phyloP scores from a whole-genome alignment of 2,888 invertebrate species.

The Cataglyphis rosenhaueri region DNA sequence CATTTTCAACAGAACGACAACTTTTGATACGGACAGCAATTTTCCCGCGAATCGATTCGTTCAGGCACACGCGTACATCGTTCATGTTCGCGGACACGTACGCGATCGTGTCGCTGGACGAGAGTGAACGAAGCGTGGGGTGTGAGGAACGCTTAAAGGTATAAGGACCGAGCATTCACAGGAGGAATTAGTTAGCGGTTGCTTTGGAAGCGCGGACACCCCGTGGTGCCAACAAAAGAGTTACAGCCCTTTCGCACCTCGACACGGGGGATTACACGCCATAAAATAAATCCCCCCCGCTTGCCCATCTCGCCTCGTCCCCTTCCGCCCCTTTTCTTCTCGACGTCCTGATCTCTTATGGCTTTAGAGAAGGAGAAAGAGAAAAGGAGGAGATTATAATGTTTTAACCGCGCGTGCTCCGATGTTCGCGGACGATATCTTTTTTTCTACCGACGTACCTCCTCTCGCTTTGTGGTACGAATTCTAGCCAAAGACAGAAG shows the following conservation, averaged over 20 bases:
- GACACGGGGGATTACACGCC: conserved; percentile 83
- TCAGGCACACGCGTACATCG: conserved; percentile 10
- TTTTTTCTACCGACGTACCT: conserved; percentile 37
- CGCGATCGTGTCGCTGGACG: conserved; percentile 28
- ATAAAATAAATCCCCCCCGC: conserved; percentile 82
- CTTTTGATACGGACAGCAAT: conserved; percentile 4
- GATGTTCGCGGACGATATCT: conserved; percentile 62
- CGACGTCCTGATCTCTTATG: conserved; percentile 65
- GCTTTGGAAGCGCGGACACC: conserved; percentile 80
- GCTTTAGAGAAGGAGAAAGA: conserved; percentile 50
- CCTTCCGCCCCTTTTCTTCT: conserved; percentile 1
- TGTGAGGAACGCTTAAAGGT: conserved; percentile 60
- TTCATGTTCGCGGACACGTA: conserved; percentile 33
- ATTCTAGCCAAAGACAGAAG: conserved; percentile 62
- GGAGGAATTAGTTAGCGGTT: conserved; percentile 83
- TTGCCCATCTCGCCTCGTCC: conserved; percentile 36
- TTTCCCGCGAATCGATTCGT: conserved; percentile 42
- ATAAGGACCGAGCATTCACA: conserved; percentile 69
- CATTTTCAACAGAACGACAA: not conserved
- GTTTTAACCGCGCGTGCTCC: conserved; percentile 78
- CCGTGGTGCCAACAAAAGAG: conserved; percentile 83
- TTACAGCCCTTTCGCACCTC: conserved; percentile 84
- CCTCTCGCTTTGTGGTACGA: conserved; percentile 57
- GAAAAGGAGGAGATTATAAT: conserved; percentile 78
- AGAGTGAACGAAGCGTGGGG: conserved; percentile 33